Evolutionary conservation across 2,113 vertebrate species (phyloP), one percentile per base, ranked within the genome.

Genomic region (Puntigrus tetrazona): DNA sequence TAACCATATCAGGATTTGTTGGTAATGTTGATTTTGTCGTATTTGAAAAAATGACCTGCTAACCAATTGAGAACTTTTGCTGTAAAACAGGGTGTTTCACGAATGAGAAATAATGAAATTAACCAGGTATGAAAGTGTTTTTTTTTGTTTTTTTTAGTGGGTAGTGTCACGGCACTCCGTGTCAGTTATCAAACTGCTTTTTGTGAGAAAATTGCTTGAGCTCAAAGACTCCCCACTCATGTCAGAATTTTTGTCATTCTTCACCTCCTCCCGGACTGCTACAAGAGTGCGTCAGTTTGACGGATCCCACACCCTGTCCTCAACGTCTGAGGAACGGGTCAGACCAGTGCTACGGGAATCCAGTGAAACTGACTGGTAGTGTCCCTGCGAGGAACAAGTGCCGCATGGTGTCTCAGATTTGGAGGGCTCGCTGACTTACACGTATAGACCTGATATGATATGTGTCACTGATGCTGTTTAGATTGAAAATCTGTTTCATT

Each of bases 271-370:
- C 50, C 29, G 41, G 63, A 81, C 20, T 43, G 14, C 76, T 84
- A 67, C 27, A 59, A 63, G 22, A 9, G 65, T 81, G 81, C 14
- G 83, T 59, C 47, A 78, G 81, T 85, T 75, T 86, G 52, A 50
- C 73, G 83, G 41, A 50, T 70, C 65, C 47, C 86, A 73, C 85
- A 81, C 38, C 91, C 88, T 88, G 75, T 29, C 10, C 11, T 70
- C 55, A 29, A 70, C 70, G 81, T 89, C 85, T 7, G 89, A 81
- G 79, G 41, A 93, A 93, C 94, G 87, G 90, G 94, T 94, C 83
- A 67, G 89, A 95, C 94, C 89, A 87, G 93, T 90, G 86, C 57
- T 57, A 31, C 92, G 36, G 76, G 89, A 84, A 88, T 76, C 41
- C 47, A 72, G 57, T 50, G 77, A 83, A 90, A 83, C 89, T 86